Evolutionary conservation across 2,797 vertebrate genomes (phyloP).

Genomic region (Varecia variegata): DNA sequence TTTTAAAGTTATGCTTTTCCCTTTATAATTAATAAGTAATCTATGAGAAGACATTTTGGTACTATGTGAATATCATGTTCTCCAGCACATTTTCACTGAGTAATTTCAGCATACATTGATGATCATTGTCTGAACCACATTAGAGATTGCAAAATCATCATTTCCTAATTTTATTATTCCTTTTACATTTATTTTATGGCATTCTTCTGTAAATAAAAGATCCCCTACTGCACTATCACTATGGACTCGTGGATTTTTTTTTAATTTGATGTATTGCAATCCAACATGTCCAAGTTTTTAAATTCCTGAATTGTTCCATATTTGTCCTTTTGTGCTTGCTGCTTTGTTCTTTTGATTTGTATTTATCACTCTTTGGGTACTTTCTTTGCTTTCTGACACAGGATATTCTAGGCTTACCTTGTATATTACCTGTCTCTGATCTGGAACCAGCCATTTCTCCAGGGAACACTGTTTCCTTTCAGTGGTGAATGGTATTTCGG

Average conservation of each 20-base stretch:
- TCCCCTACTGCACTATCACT: neutral
- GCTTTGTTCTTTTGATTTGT: neutral
- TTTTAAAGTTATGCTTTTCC: neutral
- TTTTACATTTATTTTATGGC: neutral
- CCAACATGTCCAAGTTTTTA: neutral
- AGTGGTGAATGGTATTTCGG: neutral
- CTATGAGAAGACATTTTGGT: neutral
- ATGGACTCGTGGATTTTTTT: neutral
- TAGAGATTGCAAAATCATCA: neutral
- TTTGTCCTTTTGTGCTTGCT: neutral
- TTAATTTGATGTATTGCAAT: neutral
- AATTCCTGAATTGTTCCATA: neutral
- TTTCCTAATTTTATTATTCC: neutral
- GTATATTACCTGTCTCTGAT: neutral
- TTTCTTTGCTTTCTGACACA: neutral
- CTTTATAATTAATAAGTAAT: neutral
- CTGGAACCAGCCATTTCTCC: neutral
- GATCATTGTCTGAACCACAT: neutral
- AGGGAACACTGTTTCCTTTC: neutral
- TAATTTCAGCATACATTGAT: neutral
- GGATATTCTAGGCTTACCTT: neutral
- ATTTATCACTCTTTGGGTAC: neutral
- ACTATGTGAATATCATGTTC: neutral
- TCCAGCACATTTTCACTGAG: neutral
- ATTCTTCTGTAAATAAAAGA: slow-evolving; percentile 1